These are phyloP conservation scores for Sepioteuthis lessoniana DNA, from an alignment of 2,888 invertebrate genomes.

Conservation along the genomic window DNA sequence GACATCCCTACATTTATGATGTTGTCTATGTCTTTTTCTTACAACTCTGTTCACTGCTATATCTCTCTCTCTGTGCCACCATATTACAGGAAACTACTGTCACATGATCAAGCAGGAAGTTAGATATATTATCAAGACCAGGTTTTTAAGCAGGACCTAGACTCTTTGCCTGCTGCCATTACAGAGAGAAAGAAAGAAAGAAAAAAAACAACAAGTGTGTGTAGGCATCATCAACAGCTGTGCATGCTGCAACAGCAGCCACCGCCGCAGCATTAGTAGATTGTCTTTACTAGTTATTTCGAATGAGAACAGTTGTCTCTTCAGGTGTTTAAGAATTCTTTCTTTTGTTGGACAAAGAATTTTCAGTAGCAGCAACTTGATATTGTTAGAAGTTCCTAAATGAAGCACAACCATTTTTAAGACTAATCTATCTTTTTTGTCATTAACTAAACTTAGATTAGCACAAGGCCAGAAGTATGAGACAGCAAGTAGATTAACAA, in stretches of 20 bases:
- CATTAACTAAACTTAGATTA: too few relatives aligned
- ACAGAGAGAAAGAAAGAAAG: neutral
- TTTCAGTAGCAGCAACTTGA: neutral
- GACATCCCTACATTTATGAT: neutral
- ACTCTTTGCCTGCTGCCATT: neutral
- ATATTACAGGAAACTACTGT: constrained; percentile 34
- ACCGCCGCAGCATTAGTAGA: neutral
- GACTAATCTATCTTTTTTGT: too few relatives aligned
- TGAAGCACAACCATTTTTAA: too few relatives aligned
- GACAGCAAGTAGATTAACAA: too few relatives aligned
- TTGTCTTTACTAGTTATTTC: neutral
- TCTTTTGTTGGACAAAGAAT: neutral
- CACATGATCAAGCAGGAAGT: constrained; percentile 46
- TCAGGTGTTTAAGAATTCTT: neutral
- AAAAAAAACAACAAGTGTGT: neutral
- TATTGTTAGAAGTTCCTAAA: too few relatives aligned
- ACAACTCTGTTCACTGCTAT: neutral
- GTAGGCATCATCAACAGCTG: neutral
- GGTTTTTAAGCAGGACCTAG: neutral
- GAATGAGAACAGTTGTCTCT: neutral
- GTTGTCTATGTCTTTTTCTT: neutral
- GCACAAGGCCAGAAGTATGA: too few relatives aligned
- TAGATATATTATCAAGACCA: constrained; percentile 41
- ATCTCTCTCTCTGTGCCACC: neutral
- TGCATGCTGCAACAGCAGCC: neutral